Evolutionary conservation across 2,113 vertebrate genomes (phyloP).

Genomic region (Ceyx melanurus): DNA sequence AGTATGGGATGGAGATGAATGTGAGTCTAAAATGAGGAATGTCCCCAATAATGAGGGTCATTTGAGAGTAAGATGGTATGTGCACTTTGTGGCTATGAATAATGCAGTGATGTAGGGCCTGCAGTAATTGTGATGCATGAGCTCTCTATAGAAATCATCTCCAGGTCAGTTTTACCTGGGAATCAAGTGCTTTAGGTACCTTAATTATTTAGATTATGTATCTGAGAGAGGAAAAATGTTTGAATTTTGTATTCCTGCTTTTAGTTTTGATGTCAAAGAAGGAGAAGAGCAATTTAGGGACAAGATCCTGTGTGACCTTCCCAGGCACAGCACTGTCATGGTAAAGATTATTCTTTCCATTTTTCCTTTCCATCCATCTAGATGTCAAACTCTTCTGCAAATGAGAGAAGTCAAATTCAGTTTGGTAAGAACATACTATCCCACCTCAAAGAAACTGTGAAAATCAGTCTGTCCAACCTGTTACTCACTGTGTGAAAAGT

Average conservation of each 20-base stretch:
- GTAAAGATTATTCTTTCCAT: background rate
- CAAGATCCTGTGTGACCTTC: background rate
- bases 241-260: constrained; percentile 18
- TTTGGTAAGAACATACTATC: background rate
- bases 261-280: background rate
- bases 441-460: constrained; percentile 2
- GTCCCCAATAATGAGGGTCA: constrained; percentile 49
- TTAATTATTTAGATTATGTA: constrained; percentile 55
- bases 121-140: constrained; percentile 43
- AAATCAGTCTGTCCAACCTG: background rate
- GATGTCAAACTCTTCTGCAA: background rate
- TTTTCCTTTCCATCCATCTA: background rate
- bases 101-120: constrained; percentile 32
- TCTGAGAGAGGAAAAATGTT: constrained; percentile 15
- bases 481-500: background rate
- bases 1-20: constrained; percentile 57
- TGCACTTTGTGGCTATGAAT: constrained; percentile 61
- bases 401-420: background rate
- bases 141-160: constrained; percentile 25
- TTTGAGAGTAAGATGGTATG: constrained; percentile 10
- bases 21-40: constrained; percentile 40
- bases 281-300: background rate
- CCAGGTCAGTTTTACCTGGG: background rate
- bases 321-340: background rate
- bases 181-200: constrained; percentile 9